These are phyloP conservation scores for Cyphomyrus plagiostoma DNA, from an alignment of 2,113 vertebrate genomes.

Conservation along the genomic window DNA sequence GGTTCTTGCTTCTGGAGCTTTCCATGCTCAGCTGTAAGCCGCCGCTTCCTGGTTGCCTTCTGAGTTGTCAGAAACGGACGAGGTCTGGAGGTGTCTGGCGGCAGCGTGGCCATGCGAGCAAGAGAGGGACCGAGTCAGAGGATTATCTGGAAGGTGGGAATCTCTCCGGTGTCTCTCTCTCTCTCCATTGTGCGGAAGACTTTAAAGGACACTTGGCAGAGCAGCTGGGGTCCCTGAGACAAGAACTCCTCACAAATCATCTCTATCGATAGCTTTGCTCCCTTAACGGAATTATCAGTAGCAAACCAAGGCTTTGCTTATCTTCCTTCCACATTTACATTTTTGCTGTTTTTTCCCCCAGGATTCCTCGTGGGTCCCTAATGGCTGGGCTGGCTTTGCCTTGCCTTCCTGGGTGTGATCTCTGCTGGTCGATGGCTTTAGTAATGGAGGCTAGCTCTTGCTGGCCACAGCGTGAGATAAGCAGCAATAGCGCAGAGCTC, in stretches of 20 bases:
- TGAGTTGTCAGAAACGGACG: neutral
- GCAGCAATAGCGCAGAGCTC: neutral
- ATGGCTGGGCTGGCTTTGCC: neutral
- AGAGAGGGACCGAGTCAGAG: neutral
- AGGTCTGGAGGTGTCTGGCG: neutral
- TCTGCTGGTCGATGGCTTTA: neutral
- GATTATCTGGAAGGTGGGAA: neutral
- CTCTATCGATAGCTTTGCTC: neutral
- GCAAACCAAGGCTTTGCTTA: neutral
- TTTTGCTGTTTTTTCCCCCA: neutral
- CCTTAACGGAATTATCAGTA: neutral
- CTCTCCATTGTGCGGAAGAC: slow-evolving; percentile 22
- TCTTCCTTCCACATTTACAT: neutral
- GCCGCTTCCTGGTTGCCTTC: neutral
- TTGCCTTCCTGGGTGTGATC: no score
- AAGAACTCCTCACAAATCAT: neutral
- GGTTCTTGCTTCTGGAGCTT: neutral
- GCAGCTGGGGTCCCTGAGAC: neutral
- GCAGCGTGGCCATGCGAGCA: neutral
- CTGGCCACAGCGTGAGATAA: neutral
- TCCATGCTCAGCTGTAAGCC: neutral
- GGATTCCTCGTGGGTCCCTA: neutral
- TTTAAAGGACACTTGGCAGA: neutral
- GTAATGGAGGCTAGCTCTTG: neutral
- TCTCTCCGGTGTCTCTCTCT: neutral